Evolutionary conservation across 2,797 vertebrate genomes (phyloP), one percentile per base, ranked within the genome.

Genomic region (Taeniopygia guttata): DNA sequence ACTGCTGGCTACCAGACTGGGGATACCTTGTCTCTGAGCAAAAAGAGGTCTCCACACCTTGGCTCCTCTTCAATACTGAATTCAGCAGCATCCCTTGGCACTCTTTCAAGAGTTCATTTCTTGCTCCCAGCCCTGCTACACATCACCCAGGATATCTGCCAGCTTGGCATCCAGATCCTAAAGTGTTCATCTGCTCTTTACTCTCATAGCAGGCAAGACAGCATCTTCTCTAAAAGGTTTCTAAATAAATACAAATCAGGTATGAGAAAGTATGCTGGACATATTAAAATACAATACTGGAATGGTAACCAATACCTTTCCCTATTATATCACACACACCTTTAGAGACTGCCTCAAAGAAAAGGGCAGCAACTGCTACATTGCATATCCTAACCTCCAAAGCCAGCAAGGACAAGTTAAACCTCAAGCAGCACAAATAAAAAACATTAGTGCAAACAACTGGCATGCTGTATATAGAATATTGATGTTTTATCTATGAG

Each of bases 131-230:
- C n/a, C 63, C 62, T 87, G 72, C 78, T 67, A 52, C 38, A 26
- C 89, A 87, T 72, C 87, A 82, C 43, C 43, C 70, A 86, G 90
- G 83, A 84, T 45, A 78, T 63, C 74, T 93, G 94, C 85, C 92
- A 96, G 72, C 67, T 94, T 95, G 92, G 81, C 92, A 96, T 34
- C 36, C 63, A 76, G 42, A 79, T 38, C 85, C 73, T 22, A 3
- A 59, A 66, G n/a, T 3, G 29, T 32, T 89, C 72, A 38, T 48
- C 79, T 68, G 36, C 40, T 43, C 77, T 78, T 73, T 30, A 87
- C 15, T 73, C 58, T 91, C 82, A 64, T 43, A 84, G 76, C 23
- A 48, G 17, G 16, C 19, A 34, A 84, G 79, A 58, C 32, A 38
- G 40, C 14, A 72, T 74, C 52, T 59, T 54, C 76, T 89, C 64